Percentiles rank a stretch among this genome's conserved stretches.
phyloP scores from a whole-genome alignment of 2,797 vertebrate species.

The Crocodylus rhombifer region DNA sequence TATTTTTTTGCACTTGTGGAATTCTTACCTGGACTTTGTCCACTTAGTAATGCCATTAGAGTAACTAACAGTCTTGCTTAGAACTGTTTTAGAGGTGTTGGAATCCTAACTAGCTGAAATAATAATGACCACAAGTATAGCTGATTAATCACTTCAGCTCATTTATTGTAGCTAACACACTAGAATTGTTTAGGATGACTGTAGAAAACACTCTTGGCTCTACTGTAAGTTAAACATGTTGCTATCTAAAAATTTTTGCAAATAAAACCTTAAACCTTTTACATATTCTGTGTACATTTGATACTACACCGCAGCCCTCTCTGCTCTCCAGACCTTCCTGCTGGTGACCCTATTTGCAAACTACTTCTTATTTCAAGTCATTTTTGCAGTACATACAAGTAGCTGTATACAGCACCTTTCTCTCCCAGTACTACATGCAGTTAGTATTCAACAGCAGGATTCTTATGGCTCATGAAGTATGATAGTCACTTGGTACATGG shows the following conservation, averaged over 20 bases:
- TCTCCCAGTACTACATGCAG: background rate
- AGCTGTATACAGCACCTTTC: fast-evolving
- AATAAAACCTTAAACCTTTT: fast-evolving
- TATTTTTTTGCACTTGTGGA: background rate
- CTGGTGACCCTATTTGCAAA: fast-evolving
- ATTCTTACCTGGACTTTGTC: background rate
- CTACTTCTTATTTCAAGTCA: background rate
- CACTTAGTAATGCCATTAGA: background rate
- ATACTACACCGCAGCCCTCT: conserved; percentile 13
- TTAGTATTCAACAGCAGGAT: background rate
- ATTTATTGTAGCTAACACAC: background rate
- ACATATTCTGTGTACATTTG: background rate
- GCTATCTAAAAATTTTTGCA: background rate
- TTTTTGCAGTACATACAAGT: background rate
- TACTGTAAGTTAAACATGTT: background rate
- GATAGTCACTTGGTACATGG: background rate
- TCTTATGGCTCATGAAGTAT: background rate
- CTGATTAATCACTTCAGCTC: fast-evolving
- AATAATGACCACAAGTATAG: fast-evolving
- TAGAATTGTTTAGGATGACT: background rate
- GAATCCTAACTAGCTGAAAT: background rate
- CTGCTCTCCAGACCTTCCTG: fast-evolving
- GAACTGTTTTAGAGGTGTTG: background rate
- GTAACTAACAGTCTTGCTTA: background rate
- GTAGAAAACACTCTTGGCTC: fast-evolving